These are phyloP conservation scores for Pogonus chalceus DNA, from an alignment of 1,140 invertebrate genomes.

Conservation along the genomic window DNA sequence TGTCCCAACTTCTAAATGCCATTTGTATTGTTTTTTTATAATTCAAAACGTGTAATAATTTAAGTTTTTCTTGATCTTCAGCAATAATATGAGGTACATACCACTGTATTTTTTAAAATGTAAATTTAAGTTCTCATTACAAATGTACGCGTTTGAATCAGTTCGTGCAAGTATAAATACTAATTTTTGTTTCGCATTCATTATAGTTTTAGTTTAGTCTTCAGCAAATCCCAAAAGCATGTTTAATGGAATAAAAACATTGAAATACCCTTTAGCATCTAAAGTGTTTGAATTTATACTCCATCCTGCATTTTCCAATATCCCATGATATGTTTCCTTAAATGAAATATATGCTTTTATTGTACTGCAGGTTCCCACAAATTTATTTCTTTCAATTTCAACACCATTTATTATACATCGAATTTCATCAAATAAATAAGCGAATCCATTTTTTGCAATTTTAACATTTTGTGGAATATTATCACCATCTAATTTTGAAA, in stretches of 20 bases:
- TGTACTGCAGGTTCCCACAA: constrained; percentile 31
- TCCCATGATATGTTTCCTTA: constrained; percentile 15
- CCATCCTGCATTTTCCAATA: not conserved
- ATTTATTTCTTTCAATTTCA: constrained; percentile 35
- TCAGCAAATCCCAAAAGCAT: not conserved
- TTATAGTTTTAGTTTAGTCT: not conserved
- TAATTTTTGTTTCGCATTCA: not conserved
- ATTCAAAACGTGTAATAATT: not conserved
- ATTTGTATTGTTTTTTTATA: not conserved
- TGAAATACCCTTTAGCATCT: not conserved
- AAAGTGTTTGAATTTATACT: not conserved
- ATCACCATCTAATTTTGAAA: not conserved
- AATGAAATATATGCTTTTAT: constrained; percentile 33
- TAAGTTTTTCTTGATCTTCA: not conserved
- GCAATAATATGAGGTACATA: not conserved
- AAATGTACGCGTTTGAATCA: not conserved
- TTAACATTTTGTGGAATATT: not conserved
- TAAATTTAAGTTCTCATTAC: too few species aligned
- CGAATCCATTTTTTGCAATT: constrained; percentile 31
- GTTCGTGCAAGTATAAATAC: not conserved
- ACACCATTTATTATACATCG: constrained; percentile 36
- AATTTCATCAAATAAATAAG: constrained; percentile 37
- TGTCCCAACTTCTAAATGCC: constrained; percentile 25
- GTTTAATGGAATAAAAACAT: not conserved
- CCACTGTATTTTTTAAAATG: not conserved